Evolutionary conservation across 2,888 invertebrate species (phyloP).

Genomic region (Coleophora deauratella): DNA sequence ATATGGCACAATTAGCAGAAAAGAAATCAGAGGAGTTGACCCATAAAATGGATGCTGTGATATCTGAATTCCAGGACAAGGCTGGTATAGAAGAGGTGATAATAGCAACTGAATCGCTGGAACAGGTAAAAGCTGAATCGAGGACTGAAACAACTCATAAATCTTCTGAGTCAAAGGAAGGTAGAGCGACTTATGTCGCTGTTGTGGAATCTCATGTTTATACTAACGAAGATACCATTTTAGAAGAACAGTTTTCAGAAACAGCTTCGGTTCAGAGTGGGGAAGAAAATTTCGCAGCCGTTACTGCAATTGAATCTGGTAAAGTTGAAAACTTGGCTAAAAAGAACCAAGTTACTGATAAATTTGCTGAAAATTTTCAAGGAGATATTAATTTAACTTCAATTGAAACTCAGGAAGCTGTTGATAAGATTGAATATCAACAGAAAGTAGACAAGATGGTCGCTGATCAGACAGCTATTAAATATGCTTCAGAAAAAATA

Average conservation of each 20-base stretch:
- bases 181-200: conserved; percentile 49
- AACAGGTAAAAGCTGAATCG: conserved; percentile 20
- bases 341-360: conserved; percentile 19
- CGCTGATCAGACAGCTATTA: not conserved
- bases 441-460: not conserved
- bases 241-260: conserved; percentile 34
- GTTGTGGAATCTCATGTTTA: conserved; percentile 62
- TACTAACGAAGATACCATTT: conserved; percentile 54
- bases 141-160: conserved; percentile 15
- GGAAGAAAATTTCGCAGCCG: conserved; percentile 29
- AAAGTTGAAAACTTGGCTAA: conserved; percentile 23
- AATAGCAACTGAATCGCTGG: conserved; percentile 22
- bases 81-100: conserved; percentile 28
- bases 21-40: conserved; percentile 49
- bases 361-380: conserved; percentile 19
- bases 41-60: conserved; percentile 52
- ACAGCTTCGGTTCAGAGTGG: conserved; percentile 31
- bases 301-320: conserved; percentile 16
- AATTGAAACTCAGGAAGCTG: conserved; percentile 17
- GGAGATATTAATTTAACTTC: conserved; percentile 21
- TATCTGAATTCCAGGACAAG: conserved; percentile 53
- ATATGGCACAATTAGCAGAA: conserved; percentile 56
- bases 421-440: not conserved
- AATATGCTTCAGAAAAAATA: conserved; percentile 1
- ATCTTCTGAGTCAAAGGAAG: conserved; percentile 24